Conservation (phyloP, 2,113 vertebrate genomes). For the Pycnonotus jocosus region DNA sequence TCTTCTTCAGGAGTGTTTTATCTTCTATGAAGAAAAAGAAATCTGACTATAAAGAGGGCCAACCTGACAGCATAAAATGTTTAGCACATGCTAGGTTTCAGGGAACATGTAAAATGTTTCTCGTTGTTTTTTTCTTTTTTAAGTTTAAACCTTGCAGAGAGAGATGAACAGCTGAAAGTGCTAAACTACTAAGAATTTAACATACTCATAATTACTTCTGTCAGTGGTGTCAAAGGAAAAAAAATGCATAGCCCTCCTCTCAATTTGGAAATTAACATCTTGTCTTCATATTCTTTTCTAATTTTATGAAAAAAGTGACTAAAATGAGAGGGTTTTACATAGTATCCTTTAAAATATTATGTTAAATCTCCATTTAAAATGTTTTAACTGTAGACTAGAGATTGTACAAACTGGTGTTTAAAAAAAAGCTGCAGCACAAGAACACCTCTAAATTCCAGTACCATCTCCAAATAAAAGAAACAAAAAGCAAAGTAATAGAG, state of each 20-base stretch:
- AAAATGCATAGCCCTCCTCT: not conserved
- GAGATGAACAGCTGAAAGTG: slow-evolving; percentile 29
- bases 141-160: not conserved
- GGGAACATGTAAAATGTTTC: not conserved
- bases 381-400: not conserved
- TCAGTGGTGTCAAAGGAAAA: not conserved
- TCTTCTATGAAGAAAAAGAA: not conserved
- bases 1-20: not conserved
- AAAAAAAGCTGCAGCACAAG: not conserved
- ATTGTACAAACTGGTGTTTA: not conserved
- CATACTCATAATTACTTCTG: slow-evolving; percentile 22
- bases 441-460: not conserved
- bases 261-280: not conserved
- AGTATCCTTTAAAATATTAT: not conserved
- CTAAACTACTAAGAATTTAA: slow-evolving; percentile 35
- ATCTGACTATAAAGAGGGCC: not conserved
- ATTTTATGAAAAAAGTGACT: slow-evolving; percentile 3
- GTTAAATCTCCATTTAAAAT: not conserved
- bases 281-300: not conserved
- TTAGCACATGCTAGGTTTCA: not conserved
- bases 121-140: not conserved
- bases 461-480: not conserved
- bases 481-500: not conserved
- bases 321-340: not conserved
- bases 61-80: not conserved